Conservation (phyloP, 1,140 invertebrate genomes). For the Homarus americanus region DNA sequence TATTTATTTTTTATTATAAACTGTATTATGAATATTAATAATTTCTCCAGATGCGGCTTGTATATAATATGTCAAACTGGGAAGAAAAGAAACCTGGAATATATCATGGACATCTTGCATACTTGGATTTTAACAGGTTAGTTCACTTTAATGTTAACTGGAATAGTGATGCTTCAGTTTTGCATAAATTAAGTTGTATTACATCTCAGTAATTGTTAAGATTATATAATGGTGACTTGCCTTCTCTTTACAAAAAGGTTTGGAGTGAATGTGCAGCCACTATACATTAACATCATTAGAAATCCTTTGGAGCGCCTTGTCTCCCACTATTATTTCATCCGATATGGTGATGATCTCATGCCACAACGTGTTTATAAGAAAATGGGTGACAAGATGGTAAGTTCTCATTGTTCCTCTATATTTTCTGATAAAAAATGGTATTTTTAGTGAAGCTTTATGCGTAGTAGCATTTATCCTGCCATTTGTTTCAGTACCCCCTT, state of each 20-base stretch:
- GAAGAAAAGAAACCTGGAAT: conserved; percentile 91
- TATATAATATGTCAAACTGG: conserved; percentile 94
- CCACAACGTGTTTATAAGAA: conserved; percentile 95
- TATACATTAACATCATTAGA: conserved; percentile 97
- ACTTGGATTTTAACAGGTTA: conserved; percentile 95
- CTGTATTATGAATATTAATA: no score
- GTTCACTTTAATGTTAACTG: conserved; percentile 73
- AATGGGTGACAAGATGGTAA: conserved; percentile 96
- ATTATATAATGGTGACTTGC: neutral
- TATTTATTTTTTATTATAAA: no score
- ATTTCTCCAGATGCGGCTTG: conserved; percentile 86
- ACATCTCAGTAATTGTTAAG: neutral
- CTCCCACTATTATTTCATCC: conserved; percentile 98
- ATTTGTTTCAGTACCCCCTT: no score
- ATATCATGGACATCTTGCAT: conserved; percentile 98
- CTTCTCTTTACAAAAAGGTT: conserved; percentile 81
- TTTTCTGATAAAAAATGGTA: no score
- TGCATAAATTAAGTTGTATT: neutral
- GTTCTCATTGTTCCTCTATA: conserved; percentile 27
- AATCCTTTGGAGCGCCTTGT: conserved; percentile 96
- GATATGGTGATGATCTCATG: conserved; percentile 97
- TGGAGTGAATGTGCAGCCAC: conserved; percentile 86
- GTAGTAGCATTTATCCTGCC: no score
- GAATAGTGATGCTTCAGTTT: no score
- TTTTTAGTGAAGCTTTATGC: no score